Evolutionary conservation across 2,113 vertebrate species (phyloP).

Genomic region (Oenanthe melanoleuca): DNA sequence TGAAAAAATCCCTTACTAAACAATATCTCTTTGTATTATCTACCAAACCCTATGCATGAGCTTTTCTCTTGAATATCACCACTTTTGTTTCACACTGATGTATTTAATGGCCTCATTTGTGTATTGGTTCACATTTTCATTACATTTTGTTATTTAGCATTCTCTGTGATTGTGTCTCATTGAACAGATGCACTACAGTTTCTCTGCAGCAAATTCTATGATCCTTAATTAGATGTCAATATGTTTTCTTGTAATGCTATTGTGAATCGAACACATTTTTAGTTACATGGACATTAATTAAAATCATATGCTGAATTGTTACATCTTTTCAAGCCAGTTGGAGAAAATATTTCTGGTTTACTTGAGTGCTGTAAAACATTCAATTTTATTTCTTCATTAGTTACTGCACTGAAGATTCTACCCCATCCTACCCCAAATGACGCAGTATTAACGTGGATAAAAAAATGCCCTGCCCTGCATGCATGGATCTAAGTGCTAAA

Average conservation of each 20-base stretch:
- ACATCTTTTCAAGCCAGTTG: conserved; percentile 76
- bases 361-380: conserved; percentile 66
- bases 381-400: conserved; percentile 57
- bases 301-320: conserved; percentile 80
- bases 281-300: conserved; percentile 85
- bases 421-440: neutral
- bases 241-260: conserved; percentile 78
- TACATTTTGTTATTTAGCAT: conserved; percentile 76
- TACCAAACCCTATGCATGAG: conserved; percentile 5
- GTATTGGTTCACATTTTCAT: conserved; percentile 77
- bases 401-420: conserved; percentile 22
- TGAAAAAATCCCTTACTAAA: conserved; percentile 9
- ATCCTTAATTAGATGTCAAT: conserved; percentile 85
- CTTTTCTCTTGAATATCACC: conserved; percentile 37
- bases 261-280: conserved; percentile 83
- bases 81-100: conserved; percentile 66
- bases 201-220: conserved; percentile 77
- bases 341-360: conserved; percentile 78
- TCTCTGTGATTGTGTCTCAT: conserved; percentile 76
- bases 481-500: neutral
- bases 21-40: conserved; percentile 42
- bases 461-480: neutral
- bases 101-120: conserved; percentile 75
- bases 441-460: neutral
- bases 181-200: conserved; percentile 83